These are phyloP conservation scores for Sphenopsis melanotis DNA, from an alignment of 2,797 vertebrate genomes.

Conservation along the genomic window DNA sequence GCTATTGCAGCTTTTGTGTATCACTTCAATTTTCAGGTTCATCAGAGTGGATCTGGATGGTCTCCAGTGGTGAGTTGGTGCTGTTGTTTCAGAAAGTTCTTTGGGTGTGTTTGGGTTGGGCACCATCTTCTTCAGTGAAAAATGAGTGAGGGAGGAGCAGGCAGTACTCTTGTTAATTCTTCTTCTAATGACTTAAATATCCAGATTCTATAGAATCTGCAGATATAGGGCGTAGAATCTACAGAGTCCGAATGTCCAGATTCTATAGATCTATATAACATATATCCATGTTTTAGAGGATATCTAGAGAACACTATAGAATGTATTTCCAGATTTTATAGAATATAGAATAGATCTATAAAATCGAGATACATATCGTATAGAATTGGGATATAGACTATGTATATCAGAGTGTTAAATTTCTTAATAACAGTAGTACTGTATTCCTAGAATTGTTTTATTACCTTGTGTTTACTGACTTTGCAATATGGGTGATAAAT, in stretches of 20 bases:
- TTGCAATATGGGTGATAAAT: background rate
- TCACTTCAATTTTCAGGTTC: conserved; percentile 76
- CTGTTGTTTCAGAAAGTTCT: background rate
- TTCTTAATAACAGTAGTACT: background rate
- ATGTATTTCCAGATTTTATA: background rate
- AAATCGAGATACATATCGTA: rapidly evolving
- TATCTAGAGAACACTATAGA: background rate
- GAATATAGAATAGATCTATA: background rate
- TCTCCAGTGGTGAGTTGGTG: conserved; percentile 89
- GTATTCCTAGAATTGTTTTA: background rate
- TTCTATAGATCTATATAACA: rapidly evolving
- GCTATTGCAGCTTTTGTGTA: background rate
- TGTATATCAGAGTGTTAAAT: background rate
- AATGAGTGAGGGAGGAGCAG: background rate
- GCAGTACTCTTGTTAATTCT: background rate
- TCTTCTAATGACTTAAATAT: background rate
- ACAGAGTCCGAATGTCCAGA: background rate
- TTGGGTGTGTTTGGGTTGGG: background rate
- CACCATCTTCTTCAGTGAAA: background rate
- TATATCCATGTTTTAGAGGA: rapidly evolving
- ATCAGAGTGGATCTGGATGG: conserved; percentile 97
- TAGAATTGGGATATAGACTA: background rate
- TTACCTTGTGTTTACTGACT: background rate
- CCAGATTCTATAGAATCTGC: background rate
- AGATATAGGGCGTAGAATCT: background rate